These are phyloP conservation scores for Sussaba pulchella DNA, from an alignment of 2,888 invertebrate genomes.

Conservation along the genomic window DNA sequence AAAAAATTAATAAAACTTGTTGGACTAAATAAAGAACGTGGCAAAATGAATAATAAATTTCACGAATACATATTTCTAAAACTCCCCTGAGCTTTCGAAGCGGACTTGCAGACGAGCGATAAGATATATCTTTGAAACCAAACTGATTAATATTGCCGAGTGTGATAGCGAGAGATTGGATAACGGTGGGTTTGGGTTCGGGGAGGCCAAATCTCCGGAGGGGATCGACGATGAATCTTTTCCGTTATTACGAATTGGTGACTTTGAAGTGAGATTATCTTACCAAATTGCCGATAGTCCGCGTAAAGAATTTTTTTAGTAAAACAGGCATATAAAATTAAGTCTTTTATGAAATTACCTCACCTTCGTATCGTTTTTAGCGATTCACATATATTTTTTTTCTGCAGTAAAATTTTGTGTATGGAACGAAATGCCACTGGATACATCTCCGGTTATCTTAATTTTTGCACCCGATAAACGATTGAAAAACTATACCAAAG, in stretches of 20 bases:
- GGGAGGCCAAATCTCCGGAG: background rate
- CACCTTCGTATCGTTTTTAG: too few relatives aligned
- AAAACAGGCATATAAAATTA: too few relatives aligned
- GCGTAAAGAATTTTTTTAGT: too few relatives aligned
- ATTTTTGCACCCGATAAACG: too few relatives aligned
- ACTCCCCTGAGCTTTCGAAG: background rate
- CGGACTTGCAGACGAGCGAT: background rate
- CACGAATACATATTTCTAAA: background rate
- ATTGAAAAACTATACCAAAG: background rate
- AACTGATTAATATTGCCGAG: background rate
- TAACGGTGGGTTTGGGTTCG: background rate
- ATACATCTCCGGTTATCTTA: too few relatives aligned
- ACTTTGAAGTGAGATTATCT: too few relatives aligned
- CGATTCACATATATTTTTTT: too few relatives aligned
- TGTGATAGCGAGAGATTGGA: background rate
- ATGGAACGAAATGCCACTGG: too few relatives aligned
- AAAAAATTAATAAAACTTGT: constrained; percentile 35
- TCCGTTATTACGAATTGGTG: too few relatives aligned
- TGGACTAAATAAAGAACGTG: constrained; percentile 33
- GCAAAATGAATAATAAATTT: constrained; percentile 6
- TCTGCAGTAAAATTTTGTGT: too few relatives aligned
- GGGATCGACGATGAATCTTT: background rate
- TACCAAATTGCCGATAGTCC: too few relatives aligned
- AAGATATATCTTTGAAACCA: background rate
- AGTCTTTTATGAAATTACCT: too few relatives aligned